Evolutionary conservation across 2,113 vertebrate species (phyloP), one percentile per base, ranked within the genome.

Genomic region (Xiphophorus hellerii): DNA sequence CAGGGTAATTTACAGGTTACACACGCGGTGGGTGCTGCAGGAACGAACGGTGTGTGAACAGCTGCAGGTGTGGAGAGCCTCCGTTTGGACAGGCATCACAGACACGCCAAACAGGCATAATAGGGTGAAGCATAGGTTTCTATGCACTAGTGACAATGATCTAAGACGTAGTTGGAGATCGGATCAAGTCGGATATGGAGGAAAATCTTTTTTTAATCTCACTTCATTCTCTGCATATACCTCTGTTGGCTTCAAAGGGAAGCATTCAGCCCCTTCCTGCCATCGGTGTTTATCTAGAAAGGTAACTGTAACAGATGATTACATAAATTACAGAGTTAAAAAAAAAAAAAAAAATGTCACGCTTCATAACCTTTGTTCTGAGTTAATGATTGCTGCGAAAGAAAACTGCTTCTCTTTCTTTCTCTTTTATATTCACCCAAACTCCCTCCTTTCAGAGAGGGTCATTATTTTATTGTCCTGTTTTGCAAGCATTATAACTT

Each of bases 401-500:
- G 87, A 93, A 93, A 90, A 87, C 73, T 76, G 86, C 82, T 78
- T 87, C 74, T 89, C 84, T 63, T 81, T 39, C 65, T 44, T 35
- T 82, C 74, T 81, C 85, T 87, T 88, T 91, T 73, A 84, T 94
- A 94, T 95, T 95, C 92, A 93, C 93, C 92, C 88, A 93, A 94
- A 93, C 87, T 90, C 88, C 77, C 82, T 88, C 84, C 92, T 93
- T 93, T 93, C 87, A 82, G 86, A 82, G 83, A n/a, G 54, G 74
- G 78, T 74, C 90, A 94, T 93, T 94, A 90, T 93, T 95, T 95
- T 94, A 94, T 93, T 91, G 90, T 93, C 92, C 93, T 95, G 94
- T 95, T 95, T 93, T 94, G 92, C 91, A 92, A 92, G 88, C 89
- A 80, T 93, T 92, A 91, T 90, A 94, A 93, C 93, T 92, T 94